A percentile compares a stretch with the other conserved stretches of the same genome.
Conservation (phyloP, 2,888 invertebrate species). For the Cremastinae sp. region DNA sequence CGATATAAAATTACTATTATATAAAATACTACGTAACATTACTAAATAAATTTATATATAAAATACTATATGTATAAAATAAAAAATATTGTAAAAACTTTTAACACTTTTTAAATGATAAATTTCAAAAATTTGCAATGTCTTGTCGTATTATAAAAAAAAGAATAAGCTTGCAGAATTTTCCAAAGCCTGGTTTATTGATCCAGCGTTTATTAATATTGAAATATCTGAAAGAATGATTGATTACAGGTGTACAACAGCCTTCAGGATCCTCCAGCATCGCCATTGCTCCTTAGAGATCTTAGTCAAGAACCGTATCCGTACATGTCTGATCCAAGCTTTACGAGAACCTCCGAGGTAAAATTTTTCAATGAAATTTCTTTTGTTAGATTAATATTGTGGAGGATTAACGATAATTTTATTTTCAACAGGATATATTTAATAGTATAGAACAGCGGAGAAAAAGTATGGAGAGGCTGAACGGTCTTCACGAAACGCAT, state of each 20-base stretch:
- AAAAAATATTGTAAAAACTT: too few species aligned
- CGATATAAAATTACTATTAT: too few species aligned
- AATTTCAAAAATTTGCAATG: too few species aligned
- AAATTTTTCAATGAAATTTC: neutral
- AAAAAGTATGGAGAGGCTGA: conserved; percentile 76
- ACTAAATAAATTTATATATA: too few species aligned
- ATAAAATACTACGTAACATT: too few species aligned
- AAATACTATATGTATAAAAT: too few species aligned
- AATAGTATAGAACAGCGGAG: conserved; percentile 77
- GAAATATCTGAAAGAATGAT: too few species aligned
- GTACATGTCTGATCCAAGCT: conserved; percentile 76
- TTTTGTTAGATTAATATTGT: too few species aligned
- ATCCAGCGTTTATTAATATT: too few species aligned
- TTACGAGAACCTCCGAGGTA: conserved; percentile 78
- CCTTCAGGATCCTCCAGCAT: conserved; percentile 78
- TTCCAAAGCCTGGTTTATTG: too few species aligned
- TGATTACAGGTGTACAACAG: conserved; percentile 77
- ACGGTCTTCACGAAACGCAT: conserved; percentile 73
- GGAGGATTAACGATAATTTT: neutral
- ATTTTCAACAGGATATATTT: conserved; percentile 73
- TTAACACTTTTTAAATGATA: too few species aligned
- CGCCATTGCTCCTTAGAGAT: conserved; percentile 75
- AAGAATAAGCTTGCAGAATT: too few species aligned
- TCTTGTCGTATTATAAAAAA: neutral
- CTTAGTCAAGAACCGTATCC: conserved; percentile 72